Conservation (phyloP, 1,140 invertebrate genomes). For the Lamellibrachia luymesi region DNA sequence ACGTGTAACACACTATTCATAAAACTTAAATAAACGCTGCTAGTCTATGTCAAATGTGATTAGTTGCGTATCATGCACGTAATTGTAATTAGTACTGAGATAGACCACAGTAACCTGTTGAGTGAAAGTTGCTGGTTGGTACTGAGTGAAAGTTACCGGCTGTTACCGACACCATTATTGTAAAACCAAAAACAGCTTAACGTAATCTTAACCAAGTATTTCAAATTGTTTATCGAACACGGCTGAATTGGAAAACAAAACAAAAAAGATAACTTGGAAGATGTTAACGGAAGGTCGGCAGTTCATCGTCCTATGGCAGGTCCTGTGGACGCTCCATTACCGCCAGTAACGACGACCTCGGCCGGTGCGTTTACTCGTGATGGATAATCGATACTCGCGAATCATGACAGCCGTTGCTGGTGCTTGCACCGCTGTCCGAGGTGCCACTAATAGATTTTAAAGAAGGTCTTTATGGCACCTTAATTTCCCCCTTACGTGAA, state of each 20-base stretch:
- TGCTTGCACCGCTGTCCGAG: neutral
- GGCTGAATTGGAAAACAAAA: neutral
- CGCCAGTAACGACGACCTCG: neutral
- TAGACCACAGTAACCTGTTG: neutral
- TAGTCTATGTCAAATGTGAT: neutral
- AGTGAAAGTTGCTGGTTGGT: neutral
- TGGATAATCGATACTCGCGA: neutral
- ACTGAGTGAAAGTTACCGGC: neutral
- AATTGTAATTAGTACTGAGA: neutral
- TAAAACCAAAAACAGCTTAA: no score
- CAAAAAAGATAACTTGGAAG: neutral
- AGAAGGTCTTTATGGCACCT: neutral
- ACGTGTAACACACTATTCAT: neutral
- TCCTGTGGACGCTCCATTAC: neutral
- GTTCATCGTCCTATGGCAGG: neutral
- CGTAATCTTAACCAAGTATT: neutral
- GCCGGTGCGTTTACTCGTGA: neutral
- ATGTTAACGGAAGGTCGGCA: neutral
- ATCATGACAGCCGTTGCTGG: neutral
- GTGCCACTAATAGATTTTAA: neutral
- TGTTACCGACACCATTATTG: neutral
- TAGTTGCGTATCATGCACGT: neutral
- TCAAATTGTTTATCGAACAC: neutral
- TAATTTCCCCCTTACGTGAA: neutral
- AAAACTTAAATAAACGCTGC: neutral